phyloP scores from a whole-genome alignment of 2,797 vertebrate species.

The Streptopelia turtur region DNA sequence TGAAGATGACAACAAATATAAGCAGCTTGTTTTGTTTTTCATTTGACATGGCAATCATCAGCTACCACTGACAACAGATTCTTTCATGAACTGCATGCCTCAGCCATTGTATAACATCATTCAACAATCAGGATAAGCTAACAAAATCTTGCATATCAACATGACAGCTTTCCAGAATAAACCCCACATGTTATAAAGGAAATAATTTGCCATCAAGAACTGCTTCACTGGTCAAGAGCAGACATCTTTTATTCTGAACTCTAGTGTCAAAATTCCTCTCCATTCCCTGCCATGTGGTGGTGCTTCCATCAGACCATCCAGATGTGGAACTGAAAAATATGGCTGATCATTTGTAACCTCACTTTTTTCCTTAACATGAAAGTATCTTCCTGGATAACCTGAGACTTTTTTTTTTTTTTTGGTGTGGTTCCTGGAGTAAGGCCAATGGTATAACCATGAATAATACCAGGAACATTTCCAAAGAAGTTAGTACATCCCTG shows the following conservation, averaged over 20 bases:
- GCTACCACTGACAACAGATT: not conserved
- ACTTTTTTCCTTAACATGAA: not conserved
- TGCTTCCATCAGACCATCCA: not conserved
- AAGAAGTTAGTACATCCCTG: not conserved
- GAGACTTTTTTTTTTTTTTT: not conserved
- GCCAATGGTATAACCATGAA: not conserved
- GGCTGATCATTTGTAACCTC: not conserved
- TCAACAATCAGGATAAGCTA: not conserved
- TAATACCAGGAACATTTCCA: not conserved
- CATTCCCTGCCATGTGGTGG: not conserved
- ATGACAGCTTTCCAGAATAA: not conserved
- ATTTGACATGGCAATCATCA: not conserved
- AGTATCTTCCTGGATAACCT: not conserved
- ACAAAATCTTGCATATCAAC: not conserved
- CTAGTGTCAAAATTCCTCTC: not conserved
- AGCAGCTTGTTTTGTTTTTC: not conserved
- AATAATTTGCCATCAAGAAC: not conserved
- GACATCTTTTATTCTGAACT: not conserved
- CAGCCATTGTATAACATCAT: not conserved
- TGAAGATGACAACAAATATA: not conserved
- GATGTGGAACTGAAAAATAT: not conserved
- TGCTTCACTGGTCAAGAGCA: not conserved
- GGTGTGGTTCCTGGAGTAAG: not conserved
- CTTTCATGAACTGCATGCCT: not conserved
- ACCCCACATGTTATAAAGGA: not conserved